Conservation (phyloP, 2,888 invertebrate genomes). For the Calliphora vomitoria region DNA sequence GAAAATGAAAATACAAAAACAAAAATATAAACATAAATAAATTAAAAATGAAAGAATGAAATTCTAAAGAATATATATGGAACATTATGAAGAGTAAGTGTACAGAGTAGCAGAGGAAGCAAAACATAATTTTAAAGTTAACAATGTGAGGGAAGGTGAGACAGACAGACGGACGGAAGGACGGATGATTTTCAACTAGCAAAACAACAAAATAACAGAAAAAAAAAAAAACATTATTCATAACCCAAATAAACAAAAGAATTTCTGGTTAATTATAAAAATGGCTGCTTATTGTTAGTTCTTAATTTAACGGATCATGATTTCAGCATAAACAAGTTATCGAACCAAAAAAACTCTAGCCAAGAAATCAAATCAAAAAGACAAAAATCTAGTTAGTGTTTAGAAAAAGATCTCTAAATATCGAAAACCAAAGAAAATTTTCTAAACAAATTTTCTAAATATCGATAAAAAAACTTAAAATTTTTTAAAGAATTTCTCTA, state of each 20-base stretch:
- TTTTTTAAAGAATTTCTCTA: too few relatives aligned
- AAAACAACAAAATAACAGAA: background rate
- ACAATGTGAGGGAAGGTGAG: background rate
- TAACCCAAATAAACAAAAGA: conserved; percentile 59
- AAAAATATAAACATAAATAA: background rate
- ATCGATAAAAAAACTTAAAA: too few relatives aligned
- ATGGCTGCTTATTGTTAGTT: background rate
- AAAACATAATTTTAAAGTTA: background rate
- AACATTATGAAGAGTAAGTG: background rate
- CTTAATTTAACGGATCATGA: conserved; percentile 5
- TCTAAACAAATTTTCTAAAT: too few relatives aligned
- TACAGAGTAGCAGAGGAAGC: too few relatives aligned
- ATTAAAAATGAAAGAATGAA: conserved; percentile 13
- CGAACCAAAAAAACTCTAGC: background rate
- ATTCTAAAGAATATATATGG: conserved; percentile 23
- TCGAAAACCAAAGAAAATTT: too few relatives aligned
- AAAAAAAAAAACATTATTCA: conserved; percentile 5
- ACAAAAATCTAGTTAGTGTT: background rate
- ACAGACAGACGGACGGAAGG: background rate
- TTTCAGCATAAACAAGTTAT: background rate
- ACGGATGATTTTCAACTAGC: background rate
- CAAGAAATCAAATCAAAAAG: too few relatives aligned
- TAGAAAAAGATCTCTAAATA: too few relatives aligned
- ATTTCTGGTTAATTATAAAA: conserved; percentile 14
- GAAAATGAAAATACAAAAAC: conserved; percentile 77